A percentile compares a stretch with the other conserved stretches of the same genome.
phyloP scores from a whole-genome alignment of 2,113 vertebrate species.

The Odocoileus hemionus region DNA sequence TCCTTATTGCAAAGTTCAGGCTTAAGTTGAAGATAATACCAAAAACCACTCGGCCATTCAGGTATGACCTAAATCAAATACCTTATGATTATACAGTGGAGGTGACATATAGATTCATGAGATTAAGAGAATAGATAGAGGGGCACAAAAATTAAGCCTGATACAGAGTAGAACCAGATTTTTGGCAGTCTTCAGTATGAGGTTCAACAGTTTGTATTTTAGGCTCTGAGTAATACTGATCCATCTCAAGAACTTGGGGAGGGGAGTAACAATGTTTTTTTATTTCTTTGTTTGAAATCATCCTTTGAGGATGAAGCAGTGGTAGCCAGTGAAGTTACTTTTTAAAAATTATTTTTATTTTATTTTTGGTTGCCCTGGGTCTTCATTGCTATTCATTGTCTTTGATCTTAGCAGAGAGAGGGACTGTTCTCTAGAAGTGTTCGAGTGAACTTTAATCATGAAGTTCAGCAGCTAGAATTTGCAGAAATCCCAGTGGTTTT shows the following conservation, averaged over 20 bases:
- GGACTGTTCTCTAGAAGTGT: background rate
- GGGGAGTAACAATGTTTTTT: background rate
- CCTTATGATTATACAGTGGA: background rate
- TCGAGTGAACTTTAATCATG: background rate
- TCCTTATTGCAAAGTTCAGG: background rate
- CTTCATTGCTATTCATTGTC: background rate
- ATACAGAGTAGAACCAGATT: background rate
- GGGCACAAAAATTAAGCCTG: background rate
- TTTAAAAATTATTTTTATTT: background rate
- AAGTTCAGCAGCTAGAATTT: background rate
- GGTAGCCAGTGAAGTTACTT: background rate
- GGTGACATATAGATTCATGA: background rate
- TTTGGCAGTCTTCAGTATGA: background rate
- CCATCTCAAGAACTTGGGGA: background rate
- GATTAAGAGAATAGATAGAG: background rate
- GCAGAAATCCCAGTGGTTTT: background rate
- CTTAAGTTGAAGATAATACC: background rate
- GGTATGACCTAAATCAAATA: background rate
- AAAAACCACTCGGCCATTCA: background rate
- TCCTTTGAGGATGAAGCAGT: background rate
- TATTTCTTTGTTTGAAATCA: background rate
- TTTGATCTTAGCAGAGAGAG: background rate
- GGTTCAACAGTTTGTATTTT: background rate
- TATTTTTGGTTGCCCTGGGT: background rate
- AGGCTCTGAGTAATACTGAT: background rate